A percentile compares a stretch with the other conserved stretches of the same genome.
Conservation (phyloP, 2,113 vertebrate genomes). For the Neogobius melanostomus region DNA sequence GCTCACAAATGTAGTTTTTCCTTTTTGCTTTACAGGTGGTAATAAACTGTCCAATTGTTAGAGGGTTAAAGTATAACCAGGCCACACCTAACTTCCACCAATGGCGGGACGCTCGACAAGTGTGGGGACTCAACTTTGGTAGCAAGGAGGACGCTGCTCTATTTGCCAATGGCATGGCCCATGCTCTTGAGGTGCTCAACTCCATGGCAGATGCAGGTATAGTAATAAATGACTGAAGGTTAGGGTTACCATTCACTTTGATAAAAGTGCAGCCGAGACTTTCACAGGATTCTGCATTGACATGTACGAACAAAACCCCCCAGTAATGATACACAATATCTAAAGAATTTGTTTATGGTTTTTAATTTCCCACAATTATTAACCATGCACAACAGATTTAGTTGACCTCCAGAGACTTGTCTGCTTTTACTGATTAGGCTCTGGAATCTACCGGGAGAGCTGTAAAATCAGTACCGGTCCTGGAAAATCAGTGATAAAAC, state of each 20-base stretch:
- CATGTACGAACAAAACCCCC: background rate
- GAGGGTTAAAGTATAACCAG: slow-evolving; percentile 91
- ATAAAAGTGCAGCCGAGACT: background rate
- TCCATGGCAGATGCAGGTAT: slow-evolving; percentile 72
- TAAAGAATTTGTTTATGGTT: too few relatives aligned
- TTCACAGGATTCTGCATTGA: background rate
- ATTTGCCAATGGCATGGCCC: slow-evolving; percentile 81
- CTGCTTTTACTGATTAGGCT: background rate
- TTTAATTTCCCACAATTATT: too few relatives aligned
- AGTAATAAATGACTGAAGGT: background rate
- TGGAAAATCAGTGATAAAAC: too few relatives aligned
- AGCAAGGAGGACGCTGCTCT: slow-evolving; percentile 85
- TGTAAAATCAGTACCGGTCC: too few relatives aligned
- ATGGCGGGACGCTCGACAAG: slow-evolving; percentile 89
- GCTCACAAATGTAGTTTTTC: background rate
- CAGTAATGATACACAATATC: too few relatives aligned
- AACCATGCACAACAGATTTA: too few relatives aligned
- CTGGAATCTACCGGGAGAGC: too few relatives aligned
- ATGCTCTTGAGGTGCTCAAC: slow-evolving; percentile 76
- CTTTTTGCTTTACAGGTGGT: slow-evolving; percentile 78
- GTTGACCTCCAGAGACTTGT: background rate
- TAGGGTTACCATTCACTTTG: background rate
- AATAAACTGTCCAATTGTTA: slow-evolving; percentile 87
- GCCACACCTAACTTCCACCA: slow-evolving; percentile 92
- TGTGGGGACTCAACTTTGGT: slow-evolving; percentile 92